Percentiles rank a stretch among this genome's conserved stretches.
phyloP scores from a whole-genome alignment of 2,797 vertebrate species.

The Chaetodon trifasciatus region DNA sequence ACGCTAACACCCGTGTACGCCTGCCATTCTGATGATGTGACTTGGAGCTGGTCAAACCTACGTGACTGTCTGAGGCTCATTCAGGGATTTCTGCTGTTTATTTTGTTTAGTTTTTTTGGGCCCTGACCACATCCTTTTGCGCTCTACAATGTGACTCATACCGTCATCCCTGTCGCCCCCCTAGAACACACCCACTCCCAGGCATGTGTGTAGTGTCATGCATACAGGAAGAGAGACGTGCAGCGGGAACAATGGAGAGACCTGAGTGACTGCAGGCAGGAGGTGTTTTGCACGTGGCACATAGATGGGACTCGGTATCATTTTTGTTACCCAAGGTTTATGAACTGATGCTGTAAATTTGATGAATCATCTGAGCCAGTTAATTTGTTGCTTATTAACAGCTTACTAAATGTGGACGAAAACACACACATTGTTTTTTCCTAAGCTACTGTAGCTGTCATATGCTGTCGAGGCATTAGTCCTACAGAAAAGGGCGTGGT shows the following conservation, averaged over 20 bases:
- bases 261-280: slow-evolving; percentile 3
- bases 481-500: no score
- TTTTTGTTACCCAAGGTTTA: slow-evolving; percentile 12
- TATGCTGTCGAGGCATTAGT: no score
- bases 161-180: slow-evolving; percentile 14
- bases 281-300: background rate
- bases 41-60: slow-evolving; percentile 51
- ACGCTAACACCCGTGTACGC: background rate
- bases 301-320: slow-evolving; percentile 10
- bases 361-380: background rate
- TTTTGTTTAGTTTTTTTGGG: slow-evolving; percentile 71
- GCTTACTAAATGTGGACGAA: background rate
- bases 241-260: slow-evolving; percentile 60
- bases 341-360: background rate
- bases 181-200: slow-evolving; percentile 38
- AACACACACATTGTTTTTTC: no score
- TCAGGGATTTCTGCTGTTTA: slow-evolving; percentile 74
- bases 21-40: slow-evolving; percentile 50
- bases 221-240: slow-evolving; percentile 57
- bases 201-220: slow-evolving; percentile 42
- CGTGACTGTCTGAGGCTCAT: slow-evolving; percentile 66
- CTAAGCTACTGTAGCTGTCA: no score
- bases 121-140: slow-evolving; percentile 64
- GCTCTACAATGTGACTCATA: slow-evolving; percentile 28
- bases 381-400: background rate